Conservation (phyloP, 2,797 vertebrate species). For the Acanthiza pusilla region DNA sequence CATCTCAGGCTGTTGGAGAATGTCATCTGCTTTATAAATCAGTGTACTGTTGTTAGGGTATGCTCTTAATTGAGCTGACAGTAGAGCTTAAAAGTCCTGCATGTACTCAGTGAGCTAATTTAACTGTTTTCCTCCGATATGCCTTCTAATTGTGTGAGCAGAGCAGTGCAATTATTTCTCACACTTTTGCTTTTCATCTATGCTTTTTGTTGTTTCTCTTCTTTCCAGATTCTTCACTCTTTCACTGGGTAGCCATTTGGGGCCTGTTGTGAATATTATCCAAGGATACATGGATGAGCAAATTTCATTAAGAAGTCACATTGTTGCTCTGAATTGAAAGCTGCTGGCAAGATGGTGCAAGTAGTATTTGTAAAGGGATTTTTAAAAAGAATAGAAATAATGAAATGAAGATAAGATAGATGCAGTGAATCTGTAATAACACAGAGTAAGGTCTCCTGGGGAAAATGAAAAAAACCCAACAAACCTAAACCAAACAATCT, state of each 20-base stretch:
- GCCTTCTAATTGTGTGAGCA: background rate
- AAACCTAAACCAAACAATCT: background rate
- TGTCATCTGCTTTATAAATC: constrained; percentile 71
- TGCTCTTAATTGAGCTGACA: constrained; percentile 61
- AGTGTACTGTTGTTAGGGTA: constrained; percentile 28
- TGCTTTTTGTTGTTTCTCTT: background rate
- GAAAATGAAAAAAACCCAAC: background rate
- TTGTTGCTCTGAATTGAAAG: background rate
- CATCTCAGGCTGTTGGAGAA: constrained; percentile 69
- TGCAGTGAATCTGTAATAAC: background rate
- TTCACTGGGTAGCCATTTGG: constrained; percentile 10
- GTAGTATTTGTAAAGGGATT: background rate
- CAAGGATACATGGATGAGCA: background rate
- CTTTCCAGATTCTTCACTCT: background rate
- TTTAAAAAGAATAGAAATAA: background rate
- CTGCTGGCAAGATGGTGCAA: background rate
- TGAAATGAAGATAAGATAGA: constrained; percentile 13
- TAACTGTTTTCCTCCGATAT: constrained; percentile 52
- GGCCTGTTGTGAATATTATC: background rate
- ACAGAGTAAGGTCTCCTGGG: background rate
- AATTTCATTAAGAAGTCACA: background rate
- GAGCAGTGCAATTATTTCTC: constrained; percentile 13
- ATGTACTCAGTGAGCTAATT: constrained; percentile 39
- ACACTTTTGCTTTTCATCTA: background rate
- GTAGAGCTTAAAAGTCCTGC: constrained; percentile 48